These are phyloP conservation scores for Sphenodon punctatus DNA, from an alignment of 2,797 vertebrate genomes.

Conservation along the genomic window DNA sequence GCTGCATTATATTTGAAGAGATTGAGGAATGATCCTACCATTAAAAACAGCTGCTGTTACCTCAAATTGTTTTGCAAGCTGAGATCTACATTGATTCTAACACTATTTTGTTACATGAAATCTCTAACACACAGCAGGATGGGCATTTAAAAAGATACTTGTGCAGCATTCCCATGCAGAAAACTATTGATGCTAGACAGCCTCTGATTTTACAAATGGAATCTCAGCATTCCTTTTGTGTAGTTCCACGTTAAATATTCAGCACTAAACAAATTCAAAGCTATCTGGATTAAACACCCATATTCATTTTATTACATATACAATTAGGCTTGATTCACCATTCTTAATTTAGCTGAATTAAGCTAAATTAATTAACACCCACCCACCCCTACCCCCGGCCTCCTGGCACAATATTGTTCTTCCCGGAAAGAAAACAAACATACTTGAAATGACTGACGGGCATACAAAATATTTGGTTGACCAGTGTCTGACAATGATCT, in stretches of 20 bases:
- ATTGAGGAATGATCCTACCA: neutral
- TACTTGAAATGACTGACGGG: neutral
- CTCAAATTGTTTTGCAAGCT: neutral
- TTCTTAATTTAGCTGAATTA: no score
- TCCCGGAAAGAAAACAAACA: slow-evolving; percentile 3
- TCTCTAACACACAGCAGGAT: neutral
- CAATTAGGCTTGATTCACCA: neutral
- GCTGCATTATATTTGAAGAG: slow-evolving; percentile 5
- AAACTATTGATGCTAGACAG: rapidly evolving
- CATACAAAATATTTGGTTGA: neutral
- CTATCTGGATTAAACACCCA: neutral
- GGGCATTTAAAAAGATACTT: neutral
- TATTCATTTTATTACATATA: neutral
- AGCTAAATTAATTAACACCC: no score
- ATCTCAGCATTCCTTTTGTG: neutral
- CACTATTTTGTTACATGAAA: neutral
- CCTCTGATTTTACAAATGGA: neutral
- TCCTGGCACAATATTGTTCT: neutral
- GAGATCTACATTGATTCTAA: slow-evolving; percentile 16
- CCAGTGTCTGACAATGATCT: neutral
- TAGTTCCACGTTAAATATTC: neutral
- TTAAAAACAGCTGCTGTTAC: neutral
- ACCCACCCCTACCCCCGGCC: no score
- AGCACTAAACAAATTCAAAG: neutral
- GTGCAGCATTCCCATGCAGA: rapidly evolving